Conservation (phyloP, 2,888 invertebrate genomes). For the Agrochola lychnidis region DNA sequence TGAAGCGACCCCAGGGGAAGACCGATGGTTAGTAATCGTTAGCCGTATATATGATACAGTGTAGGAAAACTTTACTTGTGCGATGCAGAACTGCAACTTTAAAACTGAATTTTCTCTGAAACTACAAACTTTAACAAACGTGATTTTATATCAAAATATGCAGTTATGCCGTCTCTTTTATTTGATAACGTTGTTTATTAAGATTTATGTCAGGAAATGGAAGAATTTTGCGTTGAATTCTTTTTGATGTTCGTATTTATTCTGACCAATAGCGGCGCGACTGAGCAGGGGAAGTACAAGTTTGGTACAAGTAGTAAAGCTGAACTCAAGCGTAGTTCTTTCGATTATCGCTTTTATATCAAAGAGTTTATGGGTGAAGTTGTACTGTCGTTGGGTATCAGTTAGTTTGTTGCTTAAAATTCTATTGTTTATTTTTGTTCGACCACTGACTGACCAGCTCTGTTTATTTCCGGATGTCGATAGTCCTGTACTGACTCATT, state of each 20-base stretch:
- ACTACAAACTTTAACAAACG: background rate
- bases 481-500: constrained; percentile 19
- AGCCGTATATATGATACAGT: background rate
- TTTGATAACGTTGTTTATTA: background rate
- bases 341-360: constrained; percentile 19
- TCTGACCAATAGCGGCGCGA: constrained; percentile 47
- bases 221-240: background rate
- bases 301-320: background rate
- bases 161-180: background rate
- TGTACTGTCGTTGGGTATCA: constrained; percentile 13
- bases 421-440: constrained; percentile 17
- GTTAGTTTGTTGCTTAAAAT: constrained; percentile 14
- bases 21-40: constrained; percentile 18
- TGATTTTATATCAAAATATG: background rate
- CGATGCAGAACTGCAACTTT: constrained; percentile 38
- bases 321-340: background rate
- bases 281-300: constrained; percentile 35
- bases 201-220: constrained; percentile 20
- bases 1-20: constrained; percentile 63
- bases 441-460: background rate
- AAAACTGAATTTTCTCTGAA: background rate
- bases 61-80: constrained; percentile 48
- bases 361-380: background rate
- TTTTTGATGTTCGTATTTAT: background rate
- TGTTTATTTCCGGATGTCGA: constrained; percentile 1